Evolutionary conservation across 2,113 vertebrate genomes (phyloP), one percentile per base, ranked within the genome.

Genomic region (Phaethon lepturus): DNA sequence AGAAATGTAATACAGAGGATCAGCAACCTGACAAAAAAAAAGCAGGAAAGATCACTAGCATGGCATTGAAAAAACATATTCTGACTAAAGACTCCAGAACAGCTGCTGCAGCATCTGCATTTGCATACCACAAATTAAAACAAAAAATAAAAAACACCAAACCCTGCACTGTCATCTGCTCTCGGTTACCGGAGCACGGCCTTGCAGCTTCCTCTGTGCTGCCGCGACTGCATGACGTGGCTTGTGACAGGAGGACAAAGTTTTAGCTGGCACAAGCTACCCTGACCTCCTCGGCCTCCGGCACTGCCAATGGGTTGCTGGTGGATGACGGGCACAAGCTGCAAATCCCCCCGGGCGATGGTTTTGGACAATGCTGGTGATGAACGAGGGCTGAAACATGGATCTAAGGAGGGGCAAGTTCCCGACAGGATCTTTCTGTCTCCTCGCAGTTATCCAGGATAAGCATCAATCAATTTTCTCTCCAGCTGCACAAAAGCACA

Each of bases 71-170:
- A 38, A 82, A 76, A 82, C 17, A 15, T 17, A 31, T 25, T 85
- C 64, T 50, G 33, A 55, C 66, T 64, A 33, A 77, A 77, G 47
- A 84, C 33, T 50, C 16, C 38, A 40, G 52, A 81, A 60, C 88
- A 94, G 52, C 92, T 86, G 63, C 74, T 92, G 67, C 71, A 95
- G 96, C 75, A 53, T 69, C 90, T 95, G 59, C 50, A 88, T 92
- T 90, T 86, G 50, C 64, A 84, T 58, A 49, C 26, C 72, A 44
- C 68, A 78, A 67, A 55, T 77, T 75, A 71, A 86, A 92, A 71
- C 24, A 5, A 6, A 17, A 33, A 38, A 42, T 31, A 11, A 35
- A 58, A 47, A 55, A 55, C 8, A 6, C 11, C 25, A 40, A 62
- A 31, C 5, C n/a, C 76, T 18, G 31, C n/a, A 38, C 55, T 94